These are phyloP conservation scores for Spermophilus dauricus DNA, from an alignment of 2,113 vertebrate genomes.

Conservation along the genomic window DNA sequence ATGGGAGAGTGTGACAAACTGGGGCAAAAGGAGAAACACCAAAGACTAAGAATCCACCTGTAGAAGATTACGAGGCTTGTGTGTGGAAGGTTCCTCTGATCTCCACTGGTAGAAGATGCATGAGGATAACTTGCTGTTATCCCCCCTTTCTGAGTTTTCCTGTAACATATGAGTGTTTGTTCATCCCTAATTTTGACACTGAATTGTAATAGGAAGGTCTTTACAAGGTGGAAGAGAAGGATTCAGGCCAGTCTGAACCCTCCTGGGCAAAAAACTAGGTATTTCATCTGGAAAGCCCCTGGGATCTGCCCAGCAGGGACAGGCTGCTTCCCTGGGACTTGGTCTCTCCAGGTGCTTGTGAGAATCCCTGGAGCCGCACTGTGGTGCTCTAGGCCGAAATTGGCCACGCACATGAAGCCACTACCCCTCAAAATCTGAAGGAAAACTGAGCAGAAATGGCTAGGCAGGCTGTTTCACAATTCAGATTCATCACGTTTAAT, in stretches of 20 bases:
- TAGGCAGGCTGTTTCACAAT: background rate
- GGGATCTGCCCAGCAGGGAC: background rate
- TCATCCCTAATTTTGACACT: background rate
- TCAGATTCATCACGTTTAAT: conserved; percentile 14
- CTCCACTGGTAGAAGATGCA: background rate
- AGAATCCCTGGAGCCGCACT: background rate
- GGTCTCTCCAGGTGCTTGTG: background rate
- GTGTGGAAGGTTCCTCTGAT: background rate
- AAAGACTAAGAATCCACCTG: background rate
- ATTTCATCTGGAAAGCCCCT: background rate
- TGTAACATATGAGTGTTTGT: background rate
- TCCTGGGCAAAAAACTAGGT: background rate
- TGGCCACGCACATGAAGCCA: background rate
- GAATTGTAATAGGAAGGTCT: background rate
- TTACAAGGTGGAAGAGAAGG: background rate
- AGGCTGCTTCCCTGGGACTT: no score
- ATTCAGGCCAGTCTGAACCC: background rate
- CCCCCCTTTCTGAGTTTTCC: background rate
- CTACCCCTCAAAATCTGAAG: background rate
- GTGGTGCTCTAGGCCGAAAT: background rate
- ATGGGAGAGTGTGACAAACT: background rate
- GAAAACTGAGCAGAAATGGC: background rate
- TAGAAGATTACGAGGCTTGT: background rate
- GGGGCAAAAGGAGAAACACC: background rate
- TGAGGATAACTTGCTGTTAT: background rate